phyloP scores from a whole-genome alignment of 2,888 invertebrate species.

The Erebia ligea region DNA sequence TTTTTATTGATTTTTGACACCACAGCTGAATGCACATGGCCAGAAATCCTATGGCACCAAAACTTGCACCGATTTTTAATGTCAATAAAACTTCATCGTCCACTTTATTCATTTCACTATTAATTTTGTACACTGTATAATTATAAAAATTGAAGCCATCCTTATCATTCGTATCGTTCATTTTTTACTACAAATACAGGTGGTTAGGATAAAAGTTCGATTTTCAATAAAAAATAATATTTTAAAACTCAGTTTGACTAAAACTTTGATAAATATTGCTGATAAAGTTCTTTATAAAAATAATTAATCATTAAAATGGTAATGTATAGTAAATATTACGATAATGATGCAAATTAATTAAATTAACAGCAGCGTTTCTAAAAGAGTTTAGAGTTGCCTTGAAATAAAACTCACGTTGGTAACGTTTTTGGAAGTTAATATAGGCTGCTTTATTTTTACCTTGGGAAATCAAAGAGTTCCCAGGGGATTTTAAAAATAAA shows the following conservation, averaged over 20 bases:
- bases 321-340: background rate
- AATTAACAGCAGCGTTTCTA: too few species aligned
- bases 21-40: background rate
- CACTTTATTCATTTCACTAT: conserved; percentile 1
- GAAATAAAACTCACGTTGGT: too few species aligned
- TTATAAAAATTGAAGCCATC: background rate
- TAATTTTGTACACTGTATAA: background rate
- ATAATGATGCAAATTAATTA: too few species aligned
- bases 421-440: too few species aligned
- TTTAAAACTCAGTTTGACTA: background rate
- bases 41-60: background rate
- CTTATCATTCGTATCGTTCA: background rate
- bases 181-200: background rate
- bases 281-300: background rate
- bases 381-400: too few species aligned
- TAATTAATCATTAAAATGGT: background rate
- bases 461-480: too few species aligned
- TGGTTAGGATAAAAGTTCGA: background rate
- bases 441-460: too few species aligned
- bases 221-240: background rate
- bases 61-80: background rate
- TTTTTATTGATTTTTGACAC: conserved; percentile 2
- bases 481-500: too few species aligned
- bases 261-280: background rate
- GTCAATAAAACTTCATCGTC: background rate